These are phyloP conservation scores for Remorina albescens DNA, from an alignment of 2,797 vertebrate genomes.

Conservation along the genomic window DNA sequence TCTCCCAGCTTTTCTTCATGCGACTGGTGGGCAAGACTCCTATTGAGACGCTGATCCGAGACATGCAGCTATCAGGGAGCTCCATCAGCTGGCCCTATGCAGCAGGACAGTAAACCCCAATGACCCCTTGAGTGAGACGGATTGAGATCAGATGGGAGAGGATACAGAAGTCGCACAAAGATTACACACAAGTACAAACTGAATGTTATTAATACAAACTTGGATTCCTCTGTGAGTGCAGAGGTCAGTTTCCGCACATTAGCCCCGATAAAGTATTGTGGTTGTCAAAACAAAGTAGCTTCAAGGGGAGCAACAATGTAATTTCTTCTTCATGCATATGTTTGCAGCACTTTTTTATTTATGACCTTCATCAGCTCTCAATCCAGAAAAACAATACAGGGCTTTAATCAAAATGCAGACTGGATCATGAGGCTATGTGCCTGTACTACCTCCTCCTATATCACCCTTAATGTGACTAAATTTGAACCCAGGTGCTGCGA, in stretches of 20 bases:
- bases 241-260: slow-evolving; percentile 19
- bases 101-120: slow-evolving; percentile 83
- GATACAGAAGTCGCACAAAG: slow-evolving; percentile 39
- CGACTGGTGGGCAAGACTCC: slow-evolving; percentile 96
- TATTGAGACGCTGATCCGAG: slow-evolving; percentile 96
- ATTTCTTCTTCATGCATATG: slow-evolving; percentile 8
- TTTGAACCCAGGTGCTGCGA: slow-evolving; percentile 61
- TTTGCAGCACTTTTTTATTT: slow-evolving; percentile 58
- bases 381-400: slow-evolving; percentile 34
- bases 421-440: slow-evolving; percentile 62
- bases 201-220: slow-evolving; percentile 42
- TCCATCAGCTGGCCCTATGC: slow-evolving; percentile 97
- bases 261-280: slow-evolving; percentile 24
- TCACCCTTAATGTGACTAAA: slow-evolving; percentile 66
- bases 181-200: slow-evolving; percentile 30
- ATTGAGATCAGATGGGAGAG: slow-evolving; percentile 47
- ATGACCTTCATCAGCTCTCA: slow-evolving; percentile 58
- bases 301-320: slow-evolving; percentile 47
- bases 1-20: slow-evolving; percentile 99
- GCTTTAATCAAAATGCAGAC: slow-evolving; percentile 65
- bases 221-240: slow-evolving; percentile 11
- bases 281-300: slow-evolving; percentile 47
- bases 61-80: slow-evolving; percentile 98
- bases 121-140: slow-evolving; percentile 36
- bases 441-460: slow-evolving; percentile 80